Evolutionary conservation across 2,113 vertebrate genomes (phyloP).

Genomic region (Trematocara zebra): DNA sequence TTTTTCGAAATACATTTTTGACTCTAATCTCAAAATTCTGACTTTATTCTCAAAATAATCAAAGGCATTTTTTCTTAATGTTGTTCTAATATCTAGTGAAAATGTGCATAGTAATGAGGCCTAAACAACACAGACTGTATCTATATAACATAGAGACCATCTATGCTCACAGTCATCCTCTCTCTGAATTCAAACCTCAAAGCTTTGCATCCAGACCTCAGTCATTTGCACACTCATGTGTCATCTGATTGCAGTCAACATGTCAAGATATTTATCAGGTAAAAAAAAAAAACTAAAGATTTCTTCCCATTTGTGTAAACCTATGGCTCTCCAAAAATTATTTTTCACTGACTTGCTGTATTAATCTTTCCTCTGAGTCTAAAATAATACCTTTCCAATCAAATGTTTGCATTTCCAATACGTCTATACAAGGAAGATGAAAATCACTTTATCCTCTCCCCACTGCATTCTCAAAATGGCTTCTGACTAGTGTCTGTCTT

Average conservation of each 20-base stretch:
- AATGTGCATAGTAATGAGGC: background rate
- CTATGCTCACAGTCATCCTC: background rate
- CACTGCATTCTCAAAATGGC: slow-evolving; percentile 66
- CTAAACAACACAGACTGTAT: fast-evolving
- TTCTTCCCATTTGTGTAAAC: background rate
- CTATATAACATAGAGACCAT: background rate
- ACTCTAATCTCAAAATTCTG: too few species aligned
- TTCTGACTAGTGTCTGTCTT: background rate
- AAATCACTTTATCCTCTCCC: slow-evolving; percentile 1
- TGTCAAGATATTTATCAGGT: background rate
- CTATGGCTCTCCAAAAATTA: background rate
- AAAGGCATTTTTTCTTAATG: background rate
- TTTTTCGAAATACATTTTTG: fast-evolving
- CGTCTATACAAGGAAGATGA: slow-evolving; percentile 54
- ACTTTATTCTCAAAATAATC: background rate
- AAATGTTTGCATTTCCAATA: slow-evolving; percentile 40
- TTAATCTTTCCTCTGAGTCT: background rate
- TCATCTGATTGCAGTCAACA: background rate
- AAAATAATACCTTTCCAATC: background rate
- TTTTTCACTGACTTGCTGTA: background rate
- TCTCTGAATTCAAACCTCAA: background rate
- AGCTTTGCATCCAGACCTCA: background rate
- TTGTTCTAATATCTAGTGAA: background rate
- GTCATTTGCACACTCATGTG: background rate
- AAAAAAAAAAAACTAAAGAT: background rate